These are phyloP conservation scores for Epizoanthus ramosus DNA, from an alignment of 92 coral and sea anemone species.

Conservation along the genomic window DNA sequence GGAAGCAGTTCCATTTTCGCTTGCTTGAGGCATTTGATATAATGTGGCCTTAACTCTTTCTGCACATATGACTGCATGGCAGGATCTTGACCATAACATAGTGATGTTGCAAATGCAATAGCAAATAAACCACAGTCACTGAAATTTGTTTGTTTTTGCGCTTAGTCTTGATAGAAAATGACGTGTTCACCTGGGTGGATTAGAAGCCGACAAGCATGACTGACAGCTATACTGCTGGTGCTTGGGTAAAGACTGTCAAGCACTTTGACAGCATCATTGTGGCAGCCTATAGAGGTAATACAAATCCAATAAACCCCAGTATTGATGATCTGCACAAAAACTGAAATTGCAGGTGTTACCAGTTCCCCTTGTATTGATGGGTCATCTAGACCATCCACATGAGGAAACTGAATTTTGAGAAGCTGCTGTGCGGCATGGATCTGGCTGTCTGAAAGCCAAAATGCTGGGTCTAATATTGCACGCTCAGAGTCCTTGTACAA, in stretches of 20 bases:
- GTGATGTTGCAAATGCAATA: no score
- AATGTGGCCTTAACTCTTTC: constrained; percentile 19
- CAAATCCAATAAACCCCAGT: constrained; percentile 40
- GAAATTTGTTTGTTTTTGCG: no score
- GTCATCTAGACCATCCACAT: constrained; percentile 24
- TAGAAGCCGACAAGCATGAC: no score
- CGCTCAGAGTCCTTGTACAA: not conserved
- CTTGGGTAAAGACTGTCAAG: constrained; percentile 44
- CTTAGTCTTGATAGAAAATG: no score
- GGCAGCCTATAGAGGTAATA: no score
- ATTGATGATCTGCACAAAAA: constrained; percentile 14
- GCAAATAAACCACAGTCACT: no score
- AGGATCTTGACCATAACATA: constrained; percentile 15
- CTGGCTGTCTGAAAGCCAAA: constrained; percentile 26
- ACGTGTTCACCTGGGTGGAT: not conserved
- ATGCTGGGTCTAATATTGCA: constrained; percentile 2
- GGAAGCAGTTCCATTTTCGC: constrained; percentile 47
- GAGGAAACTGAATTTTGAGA: constrained; percentile 29
- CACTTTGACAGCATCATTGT: no score
- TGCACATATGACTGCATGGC: constrained; percentile 18
- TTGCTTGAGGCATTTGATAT: constrained; percentile 32
- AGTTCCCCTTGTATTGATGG: constrained; percentile 17
- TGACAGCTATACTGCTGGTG: constrained; percentile 33
- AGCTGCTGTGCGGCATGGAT: constrained; percentile 45
- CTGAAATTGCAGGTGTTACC: constrained; percentile 24